A percentile compares a stretch with the other conserved stretches of the same genome.
Conservation (phyloP, 2,113 vertebrate species). For the Apeltes quadracus region DNA sequence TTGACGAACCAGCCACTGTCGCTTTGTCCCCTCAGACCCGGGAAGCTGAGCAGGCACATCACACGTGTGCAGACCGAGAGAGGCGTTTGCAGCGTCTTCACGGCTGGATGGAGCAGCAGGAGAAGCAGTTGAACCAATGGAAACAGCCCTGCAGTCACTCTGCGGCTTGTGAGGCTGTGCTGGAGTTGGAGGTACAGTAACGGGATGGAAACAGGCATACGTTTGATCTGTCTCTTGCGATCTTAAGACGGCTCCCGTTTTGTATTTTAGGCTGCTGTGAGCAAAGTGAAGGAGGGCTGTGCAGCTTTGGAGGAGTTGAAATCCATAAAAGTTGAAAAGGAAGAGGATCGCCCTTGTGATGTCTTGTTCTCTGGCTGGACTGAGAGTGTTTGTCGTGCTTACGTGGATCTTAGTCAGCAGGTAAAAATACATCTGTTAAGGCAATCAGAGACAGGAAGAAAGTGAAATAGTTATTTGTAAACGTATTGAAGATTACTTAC, state of each 20-base stretch:
- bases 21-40: constrained; percentile 75
- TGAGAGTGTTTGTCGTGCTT: constrained; percentile 69
- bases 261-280: constrained; percentile 79
- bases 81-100: constrained; percentile 76
- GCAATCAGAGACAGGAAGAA: background rate
- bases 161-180: constrained; percentile 75
- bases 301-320: constrained; percentile 80
- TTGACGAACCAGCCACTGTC: background rate
- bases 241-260: constrained; percentile 4
- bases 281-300: constrained; percentile 75
- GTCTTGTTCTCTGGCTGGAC: constrained; percentile 44
- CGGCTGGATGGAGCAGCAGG: constrained; percentile 81
- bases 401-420: constrained; percentile 75
- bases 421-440: constrained; percentile 64
- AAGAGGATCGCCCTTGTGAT: constrained; percentile 45
- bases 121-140: constrained; percentile 74
- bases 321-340: constrained; percentile 32
- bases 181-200: constrained; percentile 84
- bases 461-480: background rate
- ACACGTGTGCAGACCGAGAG: constrained; percentile 83
- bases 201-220: background rate
- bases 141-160: constrained; percentile 77
- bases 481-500: background rate
- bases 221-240: constrained; percentile 12
- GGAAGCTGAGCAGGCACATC: constrained; percentile 80